phyloP scores from a whole-genome alignment of 2,797 vertebrate species.

The Galagoides demidoff region DNA sequence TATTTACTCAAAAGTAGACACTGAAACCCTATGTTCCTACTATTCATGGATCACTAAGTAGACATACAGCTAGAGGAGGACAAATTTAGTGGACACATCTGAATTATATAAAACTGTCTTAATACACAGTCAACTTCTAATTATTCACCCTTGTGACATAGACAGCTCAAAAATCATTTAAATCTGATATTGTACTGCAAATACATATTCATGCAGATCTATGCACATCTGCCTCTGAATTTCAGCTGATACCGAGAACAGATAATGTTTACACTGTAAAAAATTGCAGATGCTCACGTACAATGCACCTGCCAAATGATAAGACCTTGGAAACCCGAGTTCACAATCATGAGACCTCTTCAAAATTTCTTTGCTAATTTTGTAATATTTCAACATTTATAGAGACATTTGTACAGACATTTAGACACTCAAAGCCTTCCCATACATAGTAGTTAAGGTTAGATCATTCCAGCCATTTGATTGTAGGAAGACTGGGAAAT shows the following conservation, averaged over 20 bases:
- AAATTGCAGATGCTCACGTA: neutral
- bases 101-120: neutral
- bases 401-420: neutral
- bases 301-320: neutral
- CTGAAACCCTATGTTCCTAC: neutral
- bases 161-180: neutral
- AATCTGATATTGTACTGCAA: neutral
- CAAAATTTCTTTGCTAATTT: neutral
- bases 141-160: neutral
- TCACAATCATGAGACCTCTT: neutral
- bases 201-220: neutral
- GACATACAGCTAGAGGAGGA: neutral
- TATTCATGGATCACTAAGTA: neutral
- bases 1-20: neutral
- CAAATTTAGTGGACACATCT: neutral
- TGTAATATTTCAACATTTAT: neutral
- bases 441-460: neutral
- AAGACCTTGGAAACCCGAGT: neutral
- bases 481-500: neutral
- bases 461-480: neutral
- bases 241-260: neutral
- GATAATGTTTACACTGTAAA: neutral
- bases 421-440: neutral
- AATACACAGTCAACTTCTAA: neutral
- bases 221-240: neutral